Base-by-base conservation (phyloP, 2,113 vertebrate genomes). In the Lathamus discolor region DNA sequence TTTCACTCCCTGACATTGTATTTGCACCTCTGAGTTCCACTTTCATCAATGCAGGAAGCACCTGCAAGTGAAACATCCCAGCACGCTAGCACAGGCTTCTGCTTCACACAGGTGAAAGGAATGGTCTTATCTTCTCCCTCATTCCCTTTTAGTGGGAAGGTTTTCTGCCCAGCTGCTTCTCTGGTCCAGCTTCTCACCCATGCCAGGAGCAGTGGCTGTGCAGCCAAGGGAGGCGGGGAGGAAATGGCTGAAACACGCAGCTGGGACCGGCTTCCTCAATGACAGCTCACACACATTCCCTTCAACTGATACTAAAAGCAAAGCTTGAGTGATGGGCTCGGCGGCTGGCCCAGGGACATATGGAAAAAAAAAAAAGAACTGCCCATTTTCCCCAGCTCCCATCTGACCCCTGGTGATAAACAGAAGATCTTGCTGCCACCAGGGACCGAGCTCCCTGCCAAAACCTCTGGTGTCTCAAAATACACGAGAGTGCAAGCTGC, bases 171-270 rank as follows among this genome's bases (percentile, higher is more conserved):
- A 0, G 16, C 41, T 22, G 51, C 19, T 54, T 17, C 70, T 61
- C 80, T 3, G 20, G 13, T 37, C 74, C 92, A 93, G 87, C 92
- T 72, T 64, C 17, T 48, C 57, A 33, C 15, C 1, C 16, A 0
- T 27, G 81, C 92, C 95, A 94, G 86, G 77, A 87, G 87, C 66
- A 52, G 77, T 0, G 14, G 51, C 5, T 52, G 89, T 15, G 17
- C 81, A 91, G 92, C 92, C 93, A 94, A 94, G 74, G 87, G 70
- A 89, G 84, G 90, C 24, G 48, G 95, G 69, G 51, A 91, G 69
- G 83, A 92, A 78, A 37, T 1, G 69, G 89, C 41, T 61, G 44
- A 25, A 86, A 74, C 67, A 57, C 3, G 5, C 93, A 95, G 87
- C 87, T 96, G 95, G 87, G 62, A 68, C 13, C 23, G 2, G 69